A percentile compares a stretch with the other conserved stretches of the same genome.
Evolutionary conservation across 2,113 vertebrate species (phyloP).

Genomic region (Lepisosteus osseus): DNA sequence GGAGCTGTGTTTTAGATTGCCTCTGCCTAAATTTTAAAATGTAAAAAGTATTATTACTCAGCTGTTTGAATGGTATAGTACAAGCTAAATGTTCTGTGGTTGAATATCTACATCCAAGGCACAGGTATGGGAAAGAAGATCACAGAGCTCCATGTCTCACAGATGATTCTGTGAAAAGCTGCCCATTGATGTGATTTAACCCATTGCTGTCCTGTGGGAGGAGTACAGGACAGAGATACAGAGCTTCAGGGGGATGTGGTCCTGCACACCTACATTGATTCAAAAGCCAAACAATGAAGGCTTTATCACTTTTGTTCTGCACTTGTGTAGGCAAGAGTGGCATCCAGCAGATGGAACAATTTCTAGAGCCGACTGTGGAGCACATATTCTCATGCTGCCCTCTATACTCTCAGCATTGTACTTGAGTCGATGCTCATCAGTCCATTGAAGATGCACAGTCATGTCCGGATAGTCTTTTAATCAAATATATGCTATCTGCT

Average conservation of each 20-base stretch:
- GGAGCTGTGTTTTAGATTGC: not conserved
- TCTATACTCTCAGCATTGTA: no score
- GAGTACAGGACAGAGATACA: not conserved
- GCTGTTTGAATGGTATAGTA: not conserved
- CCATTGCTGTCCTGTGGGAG: not conserved
- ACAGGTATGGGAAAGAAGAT: not conserved
- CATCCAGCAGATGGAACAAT: not conserved
- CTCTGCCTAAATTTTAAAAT: not conserved
- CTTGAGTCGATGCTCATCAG: no score
- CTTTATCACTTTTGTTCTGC: not conserved
- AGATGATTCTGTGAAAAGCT: slow-evolving; percentile 1
- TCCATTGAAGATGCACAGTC: no score
- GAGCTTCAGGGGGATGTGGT: not conserved
- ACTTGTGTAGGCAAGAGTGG: not conserved
- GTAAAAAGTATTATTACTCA: not conserved
- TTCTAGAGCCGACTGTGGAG: not conserved
- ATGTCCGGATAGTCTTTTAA: no score
- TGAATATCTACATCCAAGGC: not conserved
- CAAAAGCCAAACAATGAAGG: not conserved
- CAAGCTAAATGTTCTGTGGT: no score
- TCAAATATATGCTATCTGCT: no score
- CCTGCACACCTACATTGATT: not conserved
- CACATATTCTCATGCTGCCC: no score
- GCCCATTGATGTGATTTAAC: not conserved
- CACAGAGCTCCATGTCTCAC: not conserved